Percentiles rank a stretch among this genome's conserved stretches.
These are phyloP conservation scores for Ferrisia virgata DNA, from an alignment of 2,888 invertebrate species.

Conservation along the genomic window DNA sequence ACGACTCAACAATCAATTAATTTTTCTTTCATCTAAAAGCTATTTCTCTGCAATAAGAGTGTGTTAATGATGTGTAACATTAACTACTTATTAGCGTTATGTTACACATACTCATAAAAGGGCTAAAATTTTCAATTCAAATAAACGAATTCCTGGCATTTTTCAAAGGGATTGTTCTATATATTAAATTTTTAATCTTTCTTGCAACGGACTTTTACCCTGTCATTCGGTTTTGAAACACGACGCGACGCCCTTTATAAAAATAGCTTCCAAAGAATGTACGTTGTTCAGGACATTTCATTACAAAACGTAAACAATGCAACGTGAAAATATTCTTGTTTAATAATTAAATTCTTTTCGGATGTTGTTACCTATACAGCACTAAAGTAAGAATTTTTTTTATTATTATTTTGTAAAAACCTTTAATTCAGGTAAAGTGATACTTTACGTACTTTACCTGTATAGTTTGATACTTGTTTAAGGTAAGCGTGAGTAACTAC, in stretches of 20 bases:
- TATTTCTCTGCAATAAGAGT: no score
- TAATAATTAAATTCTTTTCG: slow-evolving; percentile 26
- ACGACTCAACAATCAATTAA: no score
- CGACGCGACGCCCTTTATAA: slow-evolving; percentile 27
- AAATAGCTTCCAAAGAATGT: slow-evolving; percentile 22
- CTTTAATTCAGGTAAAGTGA: slow-evolving; percentile 21
- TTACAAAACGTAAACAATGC: slow-evolving; percentile 29
- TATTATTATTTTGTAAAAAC: background rate
- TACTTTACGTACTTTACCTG: background rate
- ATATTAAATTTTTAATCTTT: slow-evolving; percentile 34
- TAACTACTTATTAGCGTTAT: background rate
- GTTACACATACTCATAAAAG: background rate
- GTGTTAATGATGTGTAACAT: background rate
- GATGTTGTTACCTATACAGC: background rate
- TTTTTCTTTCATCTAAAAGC: no score
- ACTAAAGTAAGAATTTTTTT: background rate
- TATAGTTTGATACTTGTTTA: no score
- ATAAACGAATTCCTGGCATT: slow-evolving; percentile 27
- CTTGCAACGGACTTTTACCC: slow-evolving; percentile 19
- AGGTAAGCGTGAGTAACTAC: no score
- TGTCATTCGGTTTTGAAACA: slow-evolving; percentile 11
- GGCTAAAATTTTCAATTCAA: slow-evolving; percentile 22
- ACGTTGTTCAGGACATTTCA: slow-evolving; percentile 13
- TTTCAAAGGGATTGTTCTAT: slow-evolving; percentile 28
- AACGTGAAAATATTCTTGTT: slow-evolving; percentile 30